Conservation (phyloP, 2,797 vertebrate genomes). For the Enteromius thamalakanensis region DNA sequence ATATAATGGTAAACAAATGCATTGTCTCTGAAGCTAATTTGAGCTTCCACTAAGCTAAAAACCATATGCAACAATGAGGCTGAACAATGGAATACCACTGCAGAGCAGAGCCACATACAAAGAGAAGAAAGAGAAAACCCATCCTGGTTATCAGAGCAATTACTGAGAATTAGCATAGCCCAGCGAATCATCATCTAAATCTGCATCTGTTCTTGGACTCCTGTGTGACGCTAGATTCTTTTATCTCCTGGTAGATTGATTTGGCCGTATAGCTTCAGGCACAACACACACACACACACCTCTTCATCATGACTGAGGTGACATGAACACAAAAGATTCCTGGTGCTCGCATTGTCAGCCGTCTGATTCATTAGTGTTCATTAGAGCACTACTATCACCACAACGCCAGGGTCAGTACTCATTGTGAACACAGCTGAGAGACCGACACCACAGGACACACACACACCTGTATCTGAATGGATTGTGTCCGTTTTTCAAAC, state of each 20-base stretch:
- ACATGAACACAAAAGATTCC: constrained; percentile 36
- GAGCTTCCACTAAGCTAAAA: neutral
- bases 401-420: constrained; percentile 3
- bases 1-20: neutral
- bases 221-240: constrained; percentile 13
- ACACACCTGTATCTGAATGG: constrained; percentile 31
- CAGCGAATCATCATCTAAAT: neutral
- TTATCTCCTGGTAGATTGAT: constrained; percentile 36
- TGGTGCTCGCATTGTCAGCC: constrained; percentile 43
- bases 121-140: constrained; percentile 38
- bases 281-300: constrained; percentile 13
- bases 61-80: constrained; percentile 26
- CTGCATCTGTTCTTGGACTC: constrained; percentile 8
- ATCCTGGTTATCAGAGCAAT: constrained; percentile 17
- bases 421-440: constrained; percentile 34
- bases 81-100: constrained; percentile 40
- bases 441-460: neutral
- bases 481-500: neutral
- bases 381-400: constrained; percentile 34
- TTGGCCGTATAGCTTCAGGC: constrained; percentile 30
- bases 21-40: neutral
- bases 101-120: constrained; percentile 13
- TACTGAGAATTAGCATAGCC: constrained; percentile 27
- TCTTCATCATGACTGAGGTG: constrained; percentile 32
- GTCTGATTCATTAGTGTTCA: constrained; percentile 37